Percentiles rank a stretch among this genome's conserved stretches.
These are phyloP conservation scores for Sipunculus nudus DNA, from an alignment of 2,888 invertebrate species.

Conservation along the genomic window DNA sequence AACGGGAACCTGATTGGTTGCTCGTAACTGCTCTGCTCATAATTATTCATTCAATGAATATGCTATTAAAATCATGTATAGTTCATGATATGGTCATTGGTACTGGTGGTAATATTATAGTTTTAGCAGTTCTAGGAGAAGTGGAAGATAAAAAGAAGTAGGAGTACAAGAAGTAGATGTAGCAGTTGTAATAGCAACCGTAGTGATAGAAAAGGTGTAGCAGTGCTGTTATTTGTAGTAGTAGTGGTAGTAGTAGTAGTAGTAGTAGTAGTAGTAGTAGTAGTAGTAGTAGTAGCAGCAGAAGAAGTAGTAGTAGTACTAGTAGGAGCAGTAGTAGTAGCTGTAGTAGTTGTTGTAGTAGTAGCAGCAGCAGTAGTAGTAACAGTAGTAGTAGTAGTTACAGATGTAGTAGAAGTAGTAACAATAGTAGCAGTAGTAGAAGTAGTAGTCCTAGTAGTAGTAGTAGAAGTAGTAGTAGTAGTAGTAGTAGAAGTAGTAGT, in stretches of 20 bases:
- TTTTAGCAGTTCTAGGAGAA: too few species aligned
- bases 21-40: too few species aligned
- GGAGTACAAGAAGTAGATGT: too few species aligned
- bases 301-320: slow-evolving; percentile 15
- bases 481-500: slow-evolving; percentile 16
- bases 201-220: too few species aligned
- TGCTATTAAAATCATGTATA: too few species aligned
- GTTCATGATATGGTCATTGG: too few species aligned
- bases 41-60: too few species aligned
- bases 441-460: slow-evolving; percentile 7
- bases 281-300: slow-evolving; percentile 6
- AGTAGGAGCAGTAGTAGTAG: slow-evolving; percentile 17
- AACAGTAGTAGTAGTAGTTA: slow-evolving; percentile 2
- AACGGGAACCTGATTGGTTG: too few species aligned
- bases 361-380: slow-evolving; percentile 5
- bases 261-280: slow-evolving; percentile 11
- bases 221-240: too few species aligned
- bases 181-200: too few species aligned
- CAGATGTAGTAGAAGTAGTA: slow-evolving; percentile 4
- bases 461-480: slow-evolving; percentile 8
- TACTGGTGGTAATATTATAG: too few species aligned
- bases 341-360: slow-evolving; percentile 12
- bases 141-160: too few species aligned
- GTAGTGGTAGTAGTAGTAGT: slow-evolving; percentile 11
- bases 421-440: slow-evolving; percentile 11